phyloP scores from a whole-genome alignment of 1,140 invertebrate species.

The Drosophila leontia region DNA sequence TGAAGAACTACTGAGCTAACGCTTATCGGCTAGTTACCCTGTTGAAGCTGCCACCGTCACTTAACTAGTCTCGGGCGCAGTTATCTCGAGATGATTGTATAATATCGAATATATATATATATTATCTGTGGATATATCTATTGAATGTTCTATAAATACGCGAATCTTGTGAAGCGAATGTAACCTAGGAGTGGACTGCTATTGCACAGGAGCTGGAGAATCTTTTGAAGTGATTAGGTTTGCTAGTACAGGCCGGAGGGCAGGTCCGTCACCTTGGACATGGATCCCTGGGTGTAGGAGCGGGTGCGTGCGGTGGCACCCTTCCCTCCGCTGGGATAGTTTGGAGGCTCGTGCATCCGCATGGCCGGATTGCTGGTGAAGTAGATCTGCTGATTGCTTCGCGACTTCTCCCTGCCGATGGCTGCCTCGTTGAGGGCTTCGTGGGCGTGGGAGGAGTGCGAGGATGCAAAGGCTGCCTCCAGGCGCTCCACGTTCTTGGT shows the following conservation, averaged over 20 bases:
- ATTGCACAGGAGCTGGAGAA: conserved; percentile 64
- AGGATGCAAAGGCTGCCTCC: conserved; percentile 86
- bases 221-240: conserved; percentile 3
- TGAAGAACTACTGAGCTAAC: conserved; percentile 28
- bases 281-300: conserved; percentile 85
- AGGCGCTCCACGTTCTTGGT: conserved; percentile 92
- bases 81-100: conserved; percentile 29
- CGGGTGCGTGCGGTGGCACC: conserved; percentile 64
- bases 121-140: conserved; percentile 12
- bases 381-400: conserved; percentile 85
- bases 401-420: conserved; percentile 85
- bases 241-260: conserved; percentile 89
- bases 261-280: conserved; percentile 90
- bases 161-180: conserved; percentile 21
- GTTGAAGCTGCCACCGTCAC: conserved; percentile 75
- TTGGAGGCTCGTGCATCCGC: conserved; percentile 63
- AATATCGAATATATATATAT: conserved; percentile 8
- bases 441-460: conserved; percentile 87
- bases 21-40: conserved; percentile 64
- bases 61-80: conserved; percentile 44
- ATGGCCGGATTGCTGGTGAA: conserved; percentile 85
- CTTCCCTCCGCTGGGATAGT: conserved; percentile 8
- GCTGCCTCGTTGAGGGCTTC: conserved; percentile 88
- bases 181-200: conserved; percentile 43
- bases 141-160: conserved; percentile 21